Evolutionary conservation across 2,797 vertebrate species (phyloP), one percentile per base, ranked within the genome.

Genomic region (Onychomys torridus): DNA sequence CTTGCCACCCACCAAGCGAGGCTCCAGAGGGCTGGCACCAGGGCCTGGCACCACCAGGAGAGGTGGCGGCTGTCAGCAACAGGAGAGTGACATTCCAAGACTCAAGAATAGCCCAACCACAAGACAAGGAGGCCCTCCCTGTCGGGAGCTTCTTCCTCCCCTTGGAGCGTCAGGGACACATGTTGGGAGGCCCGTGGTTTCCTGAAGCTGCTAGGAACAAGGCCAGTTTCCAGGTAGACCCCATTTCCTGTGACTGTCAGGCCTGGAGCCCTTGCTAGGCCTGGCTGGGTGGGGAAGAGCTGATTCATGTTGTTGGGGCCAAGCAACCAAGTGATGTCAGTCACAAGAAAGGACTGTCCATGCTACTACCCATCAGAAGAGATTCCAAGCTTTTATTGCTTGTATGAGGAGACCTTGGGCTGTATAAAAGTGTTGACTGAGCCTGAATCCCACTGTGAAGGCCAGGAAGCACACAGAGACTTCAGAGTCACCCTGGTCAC

Each of bases 21-120:
- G 78, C 89, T 89, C 84, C 91, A 10, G 91, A 75, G 93, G 87
- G 73, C 92, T 85, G 82, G 78, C 71, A 83, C 78, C 6, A 69
- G 81, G 63, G 79, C 79, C 79, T 14, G 69, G 89, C 86, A 93
- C 87, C 89, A 5, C 25, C 0, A 0, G 73, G 81, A 93, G 97
- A 95, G 93, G 96, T 84, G 94, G 93, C 0, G 0, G 92, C 97
- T 94, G 97, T 97, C 91, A 96, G 87, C 95, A 1, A 95, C 9
- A 0, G 75, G 46, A 93, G 95, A 63, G 71, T 59, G 37, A 49
- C 94, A 61, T 96, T 86, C 96, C 17, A 0, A 88, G 86, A 69
- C 91, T 71, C 83, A 95, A 97, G 97, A 98, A 97, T 92, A 97
- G 95, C 90, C 63, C 0, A 0, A 96, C 97, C 96, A 40, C 97